Evolutionary conservation across 2,113 vertebrate species (phyloP).

Genomic region (Prunella himalayana): DNA sequence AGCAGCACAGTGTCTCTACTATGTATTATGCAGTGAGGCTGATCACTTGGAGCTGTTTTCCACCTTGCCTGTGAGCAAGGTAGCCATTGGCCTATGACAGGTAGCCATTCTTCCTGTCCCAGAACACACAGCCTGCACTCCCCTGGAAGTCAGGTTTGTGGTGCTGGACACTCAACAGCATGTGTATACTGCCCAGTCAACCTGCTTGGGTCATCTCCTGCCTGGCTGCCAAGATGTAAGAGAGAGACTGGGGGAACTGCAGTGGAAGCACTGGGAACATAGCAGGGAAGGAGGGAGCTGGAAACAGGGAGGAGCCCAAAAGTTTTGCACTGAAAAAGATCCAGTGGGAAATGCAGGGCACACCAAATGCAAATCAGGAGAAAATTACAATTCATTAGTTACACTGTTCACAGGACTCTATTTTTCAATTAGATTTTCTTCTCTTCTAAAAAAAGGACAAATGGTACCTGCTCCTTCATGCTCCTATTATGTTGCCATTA

Average conservation of each 20-base stretch:
- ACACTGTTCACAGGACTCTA: neutral
- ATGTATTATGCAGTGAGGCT: rapidly evolving
- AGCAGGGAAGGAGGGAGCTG: neutral
- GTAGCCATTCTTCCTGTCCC: neutral
- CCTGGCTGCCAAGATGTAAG: neutral
- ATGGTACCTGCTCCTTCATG: neutral
- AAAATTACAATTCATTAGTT: neutral
- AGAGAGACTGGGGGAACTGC: neutral
- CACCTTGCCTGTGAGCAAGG: neutral
- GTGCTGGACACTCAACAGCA: neutral
- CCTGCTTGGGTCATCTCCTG: neutral
- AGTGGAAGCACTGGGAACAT: neutral
- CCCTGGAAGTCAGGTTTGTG: neutral
- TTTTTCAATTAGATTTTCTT: neutral
- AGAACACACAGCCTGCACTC: neutral
- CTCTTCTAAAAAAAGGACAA: neutral
- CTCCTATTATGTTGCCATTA: neutral
- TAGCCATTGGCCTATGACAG: neutral
- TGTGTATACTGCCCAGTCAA: neutral
- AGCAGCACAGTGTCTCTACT: neutral
- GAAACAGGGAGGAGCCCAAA: neutral
- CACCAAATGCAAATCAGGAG: neutral
- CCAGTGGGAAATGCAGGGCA: neutral
- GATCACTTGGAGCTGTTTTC: neutral
- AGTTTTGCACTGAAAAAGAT: neutral